Percentiles rank a stretch among this genome's conserved stretches.
These are phyloP conservation scores for Phenganax stokvisi DNA, from an alignment of 92 coral and sea anemone species.

Conservation along the genomic window DNA sequence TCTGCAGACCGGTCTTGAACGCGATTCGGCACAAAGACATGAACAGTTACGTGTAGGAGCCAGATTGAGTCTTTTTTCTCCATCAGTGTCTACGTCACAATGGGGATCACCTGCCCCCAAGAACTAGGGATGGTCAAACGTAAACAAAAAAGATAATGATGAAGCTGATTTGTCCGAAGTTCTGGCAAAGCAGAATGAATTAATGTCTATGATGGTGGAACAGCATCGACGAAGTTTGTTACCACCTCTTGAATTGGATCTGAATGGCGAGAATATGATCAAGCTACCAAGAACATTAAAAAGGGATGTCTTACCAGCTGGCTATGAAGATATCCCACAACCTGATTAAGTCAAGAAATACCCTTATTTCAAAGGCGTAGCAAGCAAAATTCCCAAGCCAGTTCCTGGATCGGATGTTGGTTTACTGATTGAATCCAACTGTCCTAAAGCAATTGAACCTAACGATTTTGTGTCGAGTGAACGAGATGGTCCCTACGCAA, in stretches of 20 bases:
- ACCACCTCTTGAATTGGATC: neutral
- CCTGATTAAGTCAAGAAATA: conserved; percentile 41
- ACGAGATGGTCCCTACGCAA: conserved; percentile 46
- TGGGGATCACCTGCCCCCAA: too few relatives aligned
- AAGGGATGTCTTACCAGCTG: conserved; percentile 41
- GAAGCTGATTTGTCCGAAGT: neutral
- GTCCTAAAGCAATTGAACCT: conserved; percentile 53
- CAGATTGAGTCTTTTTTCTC: too few relatives aligned
- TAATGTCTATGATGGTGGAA: neutral
- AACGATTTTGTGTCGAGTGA: conserved; percentile 37
- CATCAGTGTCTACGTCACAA: too few relatives aligned
- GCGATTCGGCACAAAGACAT: neutral
- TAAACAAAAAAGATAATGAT: neutral
- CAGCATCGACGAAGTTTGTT: neutral
- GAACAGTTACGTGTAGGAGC: neutral
- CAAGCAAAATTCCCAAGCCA: too few relatives aligned
- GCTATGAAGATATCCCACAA: conserved; percentile 38
- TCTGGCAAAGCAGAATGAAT: neutral
- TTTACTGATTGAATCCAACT: conserved; percentile 50
- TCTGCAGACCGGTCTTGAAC: neutral
- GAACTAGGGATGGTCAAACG: too few relatives aligned
- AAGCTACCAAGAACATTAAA: conserved; percentile 43
- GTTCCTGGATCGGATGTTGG: conserved; percentile 36
- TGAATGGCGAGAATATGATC: conserved; percentile 36
- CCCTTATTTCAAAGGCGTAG: neutral